A percentile compares a stretch with the other conserved stretches of the same genome.
Evolutionary conservation across 1,140 invertebrate species (phyloP).

Genomic region (Philopotamus ludificatus): DNA sequence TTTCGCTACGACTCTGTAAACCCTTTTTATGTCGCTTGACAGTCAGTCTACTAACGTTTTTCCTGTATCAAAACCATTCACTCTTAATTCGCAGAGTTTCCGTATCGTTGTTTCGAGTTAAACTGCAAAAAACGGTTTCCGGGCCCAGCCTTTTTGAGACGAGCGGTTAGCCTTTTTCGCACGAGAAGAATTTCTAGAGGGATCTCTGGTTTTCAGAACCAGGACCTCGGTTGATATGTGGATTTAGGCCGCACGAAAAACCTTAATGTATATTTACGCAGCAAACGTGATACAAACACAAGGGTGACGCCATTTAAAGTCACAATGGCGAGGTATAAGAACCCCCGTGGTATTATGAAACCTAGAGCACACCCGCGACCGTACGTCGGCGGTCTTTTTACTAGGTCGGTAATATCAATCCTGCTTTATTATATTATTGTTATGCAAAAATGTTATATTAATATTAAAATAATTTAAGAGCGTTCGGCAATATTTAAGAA

Average conservation of each 20-base stretch:
- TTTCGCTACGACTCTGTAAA: constrained; percentile 17
- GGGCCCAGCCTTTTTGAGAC: constrained; percentile 1
- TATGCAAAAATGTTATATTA: too few species aligned
- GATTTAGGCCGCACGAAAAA: constrained; percentile 24
- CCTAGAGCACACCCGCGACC: too few species aligned
- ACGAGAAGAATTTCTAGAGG: constrained; percentile 22
- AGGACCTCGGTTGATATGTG: constrained; percentile 23
- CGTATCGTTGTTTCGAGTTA: constrained; percentile 25
- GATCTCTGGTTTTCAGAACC: constrained; percentile 16
- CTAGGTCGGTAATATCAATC: too few species aligned
- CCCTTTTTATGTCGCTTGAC: constrained; percentile 31
- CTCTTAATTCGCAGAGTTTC: constrained; percentile 24
- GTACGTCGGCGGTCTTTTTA: too few species aligned
- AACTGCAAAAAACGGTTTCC: constrained; percentile 24
- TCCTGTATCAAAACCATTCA: constrained; percentile 11
- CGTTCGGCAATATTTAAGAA: too few species aligned
- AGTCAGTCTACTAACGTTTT: constrained; percentile 23
- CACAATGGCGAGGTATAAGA: too few species aligned
- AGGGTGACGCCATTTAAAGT: background rate
- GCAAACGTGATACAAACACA: constrained; percentile 7
- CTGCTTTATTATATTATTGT: too few species aligned
- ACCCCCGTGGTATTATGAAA: too few species aligned
- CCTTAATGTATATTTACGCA: constrained; percentile 18
- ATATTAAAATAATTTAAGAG: too few species aligned
- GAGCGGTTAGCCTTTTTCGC: constrained; percentile 15